Percentiles rank a stretch among this genome's conserved stretches.
Evolutionary conservation across 2,113 vertebrate genomes (phyloP).

Genomic region (Dasyurus viverrinus): DNA sequence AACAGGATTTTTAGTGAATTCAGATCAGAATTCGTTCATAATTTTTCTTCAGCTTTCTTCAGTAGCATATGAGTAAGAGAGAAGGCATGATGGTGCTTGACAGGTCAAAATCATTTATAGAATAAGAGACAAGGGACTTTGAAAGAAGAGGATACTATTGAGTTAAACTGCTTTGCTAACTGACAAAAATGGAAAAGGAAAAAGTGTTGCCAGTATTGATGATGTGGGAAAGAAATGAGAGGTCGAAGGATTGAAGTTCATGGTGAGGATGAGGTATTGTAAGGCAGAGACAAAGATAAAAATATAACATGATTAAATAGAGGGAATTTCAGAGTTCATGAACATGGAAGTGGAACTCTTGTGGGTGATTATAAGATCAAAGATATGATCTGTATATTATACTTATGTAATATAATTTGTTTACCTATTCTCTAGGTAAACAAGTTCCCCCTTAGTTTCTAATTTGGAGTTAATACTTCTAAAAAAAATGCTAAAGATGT

Average conservation of each 20-base stretch:
- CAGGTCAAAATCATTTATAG: neutral
- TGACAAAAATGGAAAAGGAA: neutral
- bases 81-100: neutral
- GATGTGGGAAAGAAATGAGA: neutral
- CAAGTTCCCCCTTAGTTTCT: neutral
- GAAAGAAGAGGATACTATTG: neutral
- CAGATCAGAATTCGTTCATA: too few species aligned
- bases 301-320: neutral
- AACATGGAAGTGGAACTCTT: neutral
- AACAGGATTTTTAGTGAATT: neutral
- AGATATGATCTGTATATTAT: neutral
- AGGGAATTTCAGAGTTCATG: neutral
- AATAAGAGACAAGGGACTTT: neutral
- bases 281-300: neutral
- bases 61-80: neutral
- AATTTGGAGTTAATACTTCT: neutral
- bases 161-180: neutral
- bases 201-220: neutral
- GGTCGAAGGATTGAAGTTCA: neutral
- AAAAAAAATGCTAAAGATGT: neutral
- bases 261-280: neutral
- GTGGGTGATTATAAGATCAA: neutral
- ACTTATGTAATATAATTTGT: neutral
- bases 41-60: neutral
- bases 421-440: neutral